These are phyloP conservation scores for Leptinotarsa undecemlineata DNA, from an alignment of 1,140 invertebrate genomes.

Conservation along the genomic window DNA sequence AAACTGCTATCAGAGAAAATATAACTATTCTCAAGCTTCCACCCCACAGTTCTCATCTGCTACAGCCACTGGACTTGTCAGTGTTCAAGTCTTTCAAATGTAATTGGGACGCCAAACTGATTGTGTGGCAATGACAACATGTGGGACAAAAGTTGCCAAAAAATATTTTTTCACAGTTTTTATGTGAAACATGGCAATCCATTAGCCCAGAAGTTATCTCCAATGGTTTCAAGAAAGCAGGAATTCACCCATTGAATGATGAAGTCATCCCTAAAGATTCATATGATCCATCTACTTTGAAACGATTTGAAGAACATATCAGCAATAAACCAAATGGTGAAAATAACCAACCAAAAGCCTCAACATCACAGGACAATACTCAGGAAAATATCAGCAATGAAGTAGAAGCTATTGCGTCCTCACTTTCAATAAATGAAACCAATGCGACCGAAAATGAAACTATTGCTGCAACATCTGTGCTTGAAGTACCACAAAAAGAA, in stretches of 20 bases:
- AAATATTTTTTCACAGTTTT: not conserved
- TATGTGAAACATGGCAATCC: not conserved
- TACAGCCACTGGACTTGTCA: conserved; percentile 50
- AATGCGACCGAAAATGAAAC: not conserved
- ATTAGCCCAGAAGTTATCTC: not conserved
- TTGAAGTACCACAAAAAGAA: not conserved
- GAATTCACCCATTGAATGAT: not conserved
- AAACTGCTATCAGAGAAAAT: conserved; percentile 33
- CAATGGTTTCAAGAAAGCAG: not conserved
- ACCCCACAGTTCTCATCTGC: conserved; percentile 48
- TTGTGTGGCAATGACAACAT: not conserved
- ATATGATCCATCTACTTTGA: not conserved
- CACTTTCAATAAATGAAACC: not conserved
- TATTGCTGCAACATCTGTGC: not conserved
- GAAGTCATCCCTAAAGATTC: not conserved
- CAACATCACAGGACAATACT: not conserved
- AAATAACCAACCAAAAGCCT: not conserved
- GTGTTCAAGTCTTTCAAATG: conserved; percentile 28
- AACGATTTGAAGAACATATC: conserved; percentile 1
- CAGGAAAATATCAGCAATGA: not conserved
- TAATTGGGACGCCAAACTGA: conserved; percentile 10
- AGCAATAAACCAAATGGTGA: not conserved
- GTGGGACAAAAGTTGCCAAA: not conserved
- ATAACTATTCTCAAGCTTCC: conserved; percentile 33
- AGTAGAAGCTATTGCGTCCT: not conserved